phyloP scores from a whole-genome alignment of 2,113 vertebrate genomes.

The Dromaius novaehollandiae region DNA sequence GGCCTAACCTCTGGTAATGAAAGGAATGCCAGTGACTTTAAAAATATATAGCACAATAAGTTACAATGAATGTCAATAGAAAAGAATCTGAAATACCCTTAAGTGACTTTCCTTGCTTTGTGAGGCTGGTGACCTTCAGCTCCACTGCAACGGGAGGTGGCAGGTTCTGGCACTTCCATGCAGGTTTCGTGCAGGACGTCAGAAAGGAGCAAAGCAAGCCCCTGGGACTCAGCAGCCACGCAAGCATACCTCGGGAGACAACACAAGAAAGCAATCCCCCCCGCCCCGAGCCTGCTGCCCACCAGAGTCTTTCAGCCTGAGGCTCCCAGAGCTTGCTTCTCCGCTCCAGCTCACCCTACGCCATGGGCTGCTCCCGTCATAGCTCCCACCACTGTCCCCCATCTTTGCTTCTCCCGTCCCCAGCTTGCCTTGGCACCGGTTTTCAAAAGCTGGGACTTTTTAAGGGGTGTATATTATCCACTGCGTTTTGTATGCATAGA shows the following conservation, averaged over 20 bases:
- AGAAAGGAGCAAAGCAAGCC: background rate
- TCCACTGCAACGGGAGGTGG: background rate
- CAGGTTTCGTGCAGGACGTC: background rate
- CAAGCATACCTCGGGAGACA: background rate
- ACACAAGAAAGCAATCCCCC: background rate
- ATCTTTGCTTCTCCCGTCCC: background rate
- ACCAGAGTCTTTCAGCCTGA: background rate
- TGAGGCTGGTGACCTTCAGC: background rate
- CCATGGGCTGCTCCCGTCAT: background rate
- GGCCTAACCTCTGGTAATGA: background rate
- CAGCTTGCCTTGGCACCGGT: background rate
- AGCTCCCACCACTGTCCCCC: rapidly evolving
- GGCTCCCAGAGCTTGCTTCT: background rate
- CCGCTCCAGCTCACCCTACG: background rate
- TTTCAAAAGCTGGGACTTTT: background rate
- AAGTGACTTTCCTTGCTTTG: background rate
- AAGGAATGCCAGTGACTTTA: background rate
- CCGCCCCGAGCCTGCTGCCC: rapidly evolving
- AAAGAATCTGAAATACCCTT: background rate
- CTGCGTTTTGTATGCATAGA: background rate
- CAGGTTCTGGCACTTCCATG: background rate
- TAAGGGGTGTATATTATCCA: background rate
- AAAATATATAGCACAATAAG: background rate
- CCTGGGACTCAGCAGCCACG: background rate
- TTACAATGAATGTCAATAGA: background rate